A percentile compares a stretch with the other conserved stretches of the same genome.
Evolutionary conservation across 2,888 invertebrate genomes (phyloP).

Genomic region (Ophion ellenae): DNA sequence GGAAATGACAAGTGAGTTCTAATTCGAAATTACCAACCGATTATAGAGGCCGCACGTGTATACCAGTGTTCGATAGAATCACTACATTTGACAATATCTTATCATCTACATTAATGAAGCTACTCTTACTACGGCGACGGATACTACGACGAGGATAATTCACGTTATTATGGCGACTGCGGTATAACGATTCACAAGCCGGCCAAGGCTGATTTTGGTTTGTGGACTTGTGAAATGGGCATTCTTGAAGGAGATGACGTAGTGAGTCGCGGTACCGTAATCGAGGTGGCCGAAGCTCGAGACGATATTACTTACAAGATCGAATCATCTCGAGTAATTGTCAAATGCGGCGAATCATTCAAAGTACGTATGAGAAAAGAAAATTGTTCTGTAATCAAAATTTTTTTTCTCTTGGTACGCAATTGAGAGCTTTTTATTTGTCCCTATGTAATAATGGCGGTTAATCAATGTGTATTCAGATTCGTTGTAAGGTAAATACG

Average conservation of each 20-base stretch:
- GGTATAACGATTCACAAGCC: slow-evolving; percentile 76
- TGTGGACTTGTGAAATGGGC: slow-evolving; percentile 76
- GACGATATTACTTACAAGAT: neutral
- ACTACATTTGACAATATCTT: neutral
- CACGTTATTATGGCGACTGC: slow-evolving; percentile 69
- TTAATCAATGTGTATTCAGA: slow-evolving; percentile 68
- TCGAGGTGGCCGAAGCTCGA: slow-evolving; percentile 38
- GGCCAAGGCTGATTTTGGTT: slow-evolving; percentile 72
- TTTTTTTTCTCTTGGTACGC: neutral
- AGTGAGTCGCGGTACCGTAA: slow-evolving; percentile 22
- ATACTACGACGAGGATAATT: slow-evolving; percentile 10
- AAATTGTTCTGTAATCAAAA: neutral
- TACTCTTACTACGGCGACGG: slow-evolving; percentile 76
- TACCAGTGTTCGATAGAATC: neutral
- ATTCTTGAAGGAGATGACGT: neutral
- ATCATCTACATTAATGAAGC: slow-evolving; percentile 61
- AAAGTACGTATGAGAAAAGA: slow-evolving; percentile 68
- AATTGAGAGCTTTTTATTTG: neutral
- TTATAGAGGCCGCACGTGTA: neutral
- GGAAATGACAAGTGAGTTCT: slow-evolving; percentile 73
- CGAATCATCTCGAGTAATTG: slow-evolving; percentile 68
- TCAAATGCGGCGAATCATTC: slow-evolving; percentile 72
- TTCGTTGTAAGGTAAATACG: slow-evolving; percentile 73
- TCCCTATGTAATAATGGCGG: neutral
- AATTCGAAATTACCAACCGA: neutral